A percentile compares a stretch with the other conserved stretches of the same genome.
Conservation (phyloP, 2,113 vertebrate genomes). For the Pantherophis guttatus region DNA sequence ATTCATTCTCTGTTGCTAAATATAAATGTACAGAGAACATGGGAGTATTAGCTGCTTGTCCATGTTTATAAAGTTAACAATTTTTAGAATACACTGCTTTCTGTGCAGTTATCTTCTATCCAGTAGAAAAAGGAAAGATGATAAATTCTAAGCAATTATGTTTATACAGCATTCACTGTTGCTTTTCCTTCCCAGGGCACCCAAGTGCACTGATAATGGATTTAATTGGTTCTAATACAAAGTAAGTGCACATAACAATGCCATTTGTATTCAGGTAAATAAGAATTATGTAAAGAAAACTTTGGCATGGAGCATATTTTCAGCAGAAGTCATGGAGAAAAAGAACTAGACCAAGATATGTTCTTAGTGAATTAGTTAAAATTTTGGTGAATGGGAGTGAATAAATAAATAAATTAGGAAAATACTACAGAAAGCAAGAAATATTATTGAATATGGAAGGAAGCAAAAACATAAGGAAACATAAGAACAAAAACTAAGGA, state of each 20-base stretch:
- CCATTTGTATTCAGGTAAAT: neutral
- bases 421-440: neutral
- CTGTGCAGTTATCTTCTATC: neutral
- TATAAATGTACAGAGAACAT: neutral
- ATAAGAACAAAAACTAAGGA: neutral
- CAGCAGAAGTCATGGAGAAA: neutral
- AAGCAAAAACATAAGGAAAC: neutral
- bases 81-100: neutral
- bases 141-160: neutral
- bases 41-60: accelerated
- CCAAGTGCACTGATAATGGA: neutral
- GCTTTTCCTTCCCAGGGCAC: neutral
- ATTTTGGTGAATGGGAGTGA: neutral
- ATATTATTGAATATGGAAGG: neutral
- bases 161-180: neutral
- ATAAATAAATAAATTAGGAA: neutral
- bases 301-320: neutral
- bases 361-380: neutral
- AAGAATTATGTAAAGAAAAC: neutral
- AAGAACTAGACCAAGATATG: neutral
- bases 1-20: slow-evolving; percentile 1
- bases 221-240: neutral
- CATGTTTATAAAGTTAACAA: neutral
- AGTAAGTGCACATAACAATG: neutral
- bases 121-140: neutral